These are phyloP conservation scores for Ochotona curzoniae DNA, from an alignment of 2,113 vertebrate species.

Conservation along the genomic window DNA sequence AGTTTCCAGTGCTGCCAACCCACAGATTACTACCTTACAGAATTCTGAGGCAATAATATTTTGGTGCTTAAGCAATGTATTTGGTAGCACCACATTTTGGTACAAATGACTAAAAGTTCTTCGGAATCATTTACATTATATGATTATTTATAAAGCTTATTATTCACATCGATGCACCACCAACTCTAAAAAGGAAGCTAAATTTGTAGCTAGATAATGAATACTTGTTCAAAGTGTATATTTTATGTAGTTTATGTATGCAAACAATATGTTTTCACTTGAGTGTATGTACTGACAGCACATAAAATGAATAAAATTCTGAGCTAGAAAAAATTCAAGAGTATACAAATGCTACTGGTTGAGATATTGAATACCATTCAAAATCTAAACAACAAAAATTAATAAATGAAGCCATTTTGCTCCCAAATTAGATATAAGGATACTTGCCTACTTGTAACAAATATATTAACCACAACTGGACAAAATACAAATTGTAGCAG, in stretches of 20 bases:
- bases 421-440: background rate
- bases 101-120: background rate
- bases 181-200: background rate
- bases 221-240: background rate
- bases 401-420: background rate
- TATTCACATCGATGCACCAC: too few species aligned
- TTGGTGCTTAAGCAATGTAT: background rate
- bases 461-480: background rate
- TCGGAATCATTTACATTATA: background rate
- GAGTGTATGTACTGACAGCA: background rate
- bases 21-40: background rate
- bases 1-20: background rate
- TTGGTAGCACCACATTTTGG: background rate
- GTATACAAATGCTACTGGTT: background rate
- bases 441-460: background rate
- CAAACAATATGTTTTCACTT: background rate
- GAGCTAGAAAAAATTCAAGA: background rate
- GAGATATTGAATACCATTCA: background rate
- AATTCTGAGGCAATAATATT: background rate
- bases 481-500: slow-evolving; percentile 1
- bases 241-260: slow-evolving; percentile 2
- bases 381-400: background rate
- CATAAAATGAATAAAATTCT: background rate
- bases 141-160: background rate
- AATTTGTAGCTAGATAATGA: background rate